phyloP scores from a whole-genome alignment of 2,797 vertebrate genomes.

The Smutsia gigantea region DNA sequence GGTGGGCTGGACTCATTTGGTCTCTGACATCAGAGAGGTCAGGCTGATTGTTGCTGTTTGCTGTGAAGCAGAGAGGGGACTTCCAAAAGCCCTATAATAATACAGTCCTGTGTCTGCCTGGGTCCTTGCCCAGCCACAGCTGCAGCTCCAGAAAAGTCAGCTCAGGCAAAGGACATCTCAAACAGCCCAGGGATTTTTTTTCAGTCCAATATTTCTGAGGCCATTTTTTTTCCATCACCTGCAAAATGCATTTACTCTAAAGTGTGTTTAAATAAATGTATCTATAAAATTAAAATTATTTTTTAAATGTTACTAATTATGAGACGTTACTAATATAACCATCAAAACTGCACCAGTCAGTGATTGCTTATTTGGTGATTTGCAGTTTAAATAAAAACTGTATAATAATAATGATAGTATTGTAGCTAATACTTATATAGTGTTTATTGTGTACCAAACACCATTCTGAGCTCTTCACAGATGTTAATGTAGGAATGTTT shows the following conservation, averaged over 20 bases:
- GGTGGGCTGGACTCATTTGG: neutral
- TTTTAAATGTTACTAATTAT: neutral
- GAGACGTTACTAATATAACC: neutral
- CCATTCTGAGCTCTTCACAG: neutral
- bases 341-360: neutral
- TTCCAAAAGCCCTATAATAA: neutral
- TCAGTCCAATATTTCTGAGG: neutral
- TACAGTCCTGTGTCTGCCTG: neutral
- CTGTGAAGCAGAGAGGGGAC: neutral
- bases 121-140: neutral
- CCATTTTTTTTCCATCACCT: neutral
- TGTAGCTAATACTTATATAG: neutral
- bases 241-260: neutral
- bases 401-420: neutral
- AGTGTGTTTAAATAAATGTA: neutral
- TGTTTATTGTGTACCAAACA: neutral
- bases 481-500: conserved; percentile 2
- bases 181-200: neutral
- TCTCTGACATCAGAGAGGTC: neutral
- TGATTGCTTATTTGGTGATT: neutral
- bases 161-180: neutral
- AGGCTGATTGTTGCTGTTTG: neutral
- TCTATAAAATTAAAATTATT: neutral
- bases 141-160: neutral
- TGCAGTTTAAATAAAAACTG: conserved; percentile 3